Base-by-base conservation (phyloP, 2,888 invertebrate genomes). In the Agriopis leucophaearia region DNA sequence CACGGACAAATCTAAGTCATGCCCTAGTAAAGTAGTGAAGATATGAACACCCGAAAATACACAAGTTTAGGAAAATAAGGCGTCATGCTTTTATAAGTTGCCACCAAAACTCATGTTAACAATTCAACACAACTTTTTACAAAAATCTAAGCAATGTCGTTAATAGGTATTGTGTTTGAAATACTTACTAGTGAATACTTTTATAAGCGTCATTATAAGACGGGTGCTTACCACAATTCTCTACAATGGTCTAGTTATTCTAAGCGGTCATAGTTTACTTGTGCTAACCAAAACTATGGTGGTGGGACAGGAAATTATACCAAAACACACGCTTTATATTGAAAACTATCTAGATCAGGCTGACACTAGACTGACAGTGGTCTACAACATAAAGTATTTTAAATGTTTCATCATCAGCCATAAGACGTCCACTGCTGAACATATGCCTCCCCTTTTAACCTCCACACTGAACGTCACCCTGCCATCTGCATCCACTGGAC, bases 141-240 rank as follows among this genome's bases (percentile, higher is more conserved):
- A 47, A 16, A 47, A 10, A 2, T 5, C 1, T 9, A 4, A 7
- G 6, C 2, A 48, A 48, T 12, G 0, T 15, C 16, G 15, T 8
- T 12, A 27, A 48, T 12, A 27, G 0, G 8, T 9, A 13, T 7
- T 0, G 3, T 27, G 7, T 10, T 12, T 13, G 1, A 18, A 7
- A 3, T 35, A 64, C 88, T 90, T 78, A 91, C 91, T 81, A 69
- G 79, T 82, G 67, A 86, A 83, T 72, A 86, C 62, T 77, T 78
- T 85, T 71, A 82, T 83, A 76, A 90, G 83, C 85, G 87, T 82
- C 92, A 91, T 92, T 78, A 69, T 80, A 76, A 70, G 81, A 82
- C 87, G 69, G 73, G 78, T 80, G 71, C 69, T 78, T 76, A 50
- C 35, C 36, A 16, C 62, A 69, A 58, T 59, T 62, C 64, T 69